Percentiles rank a stretch among this genome's conserved stretches.
phyloP scores from a whole-genome alignment of 2,888 invertebrate species.

The Sinohyriopsis cumingii region DNA sequence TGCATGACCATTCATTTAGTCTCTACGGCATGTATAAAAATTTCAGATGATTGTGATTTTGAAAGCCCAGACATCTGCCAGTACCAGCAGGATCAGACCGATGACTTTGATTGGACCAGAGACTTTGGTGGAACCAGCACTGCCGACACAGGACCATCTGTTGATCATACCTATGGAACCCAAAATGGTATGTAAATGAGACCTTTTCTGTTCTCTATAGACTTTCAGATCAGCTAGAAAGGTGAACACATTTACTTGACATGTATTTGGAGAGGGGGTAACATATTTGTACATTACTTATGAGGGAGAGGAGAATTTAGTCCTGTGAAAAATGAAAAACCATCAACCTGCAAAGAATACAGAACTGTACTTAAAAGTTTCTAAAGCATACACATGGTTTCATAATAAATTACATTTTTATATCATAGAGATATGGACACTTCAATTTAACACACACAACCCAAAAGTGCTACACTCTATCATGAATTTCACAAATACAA shows the following conservation, averaged over 20 bases:
- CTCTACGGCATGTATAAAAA: too few species aligned
- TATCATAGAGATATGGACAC: too few species aligned
- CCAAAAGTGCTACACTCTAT: too few species aligned
- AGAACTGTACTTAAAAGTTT: too few species aligned
- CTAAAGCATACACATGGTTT: too few species aligned
- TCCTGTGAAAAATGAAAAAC: too few species aligned
- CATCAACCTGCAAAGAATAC: too few species aligned
- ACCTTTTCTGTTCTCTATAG: not conserved
- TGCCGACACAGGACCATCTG: conserved; percentile 81
- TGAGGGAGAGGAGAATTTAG: not conserved
- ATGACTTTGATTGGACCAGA: conserved; percentile 55
- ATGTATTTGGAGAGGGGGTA: not conserved
- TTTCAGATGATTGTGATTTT: conserved; percentile 81
- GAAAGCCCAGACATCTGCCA: conserved; percentile 87
- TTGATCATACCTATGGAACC: conserved; percentile 86
- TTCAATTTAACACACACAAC: too few species aligned
- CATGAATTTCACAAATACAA: too few species aligned
- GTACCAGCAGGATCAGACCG: conserved; percentile 78
- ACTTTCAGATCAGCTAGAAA: not conserved
- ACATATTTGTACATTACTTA: not conserved
- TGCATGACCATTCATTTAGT: too few species aligned
- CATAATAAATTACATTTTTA: too few species aligned
- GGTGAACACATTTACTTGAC: not conserved
- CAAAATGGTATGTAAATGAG: conserved; percentile 70
- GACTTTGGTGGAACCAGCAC: conserved; percentile 37